Evolutionary conservation across 2,888 invertebrate genomes (phyloP), one percentile per base, ranked within the genome.

Genomic region (Thelaira solivaga): DNA sequence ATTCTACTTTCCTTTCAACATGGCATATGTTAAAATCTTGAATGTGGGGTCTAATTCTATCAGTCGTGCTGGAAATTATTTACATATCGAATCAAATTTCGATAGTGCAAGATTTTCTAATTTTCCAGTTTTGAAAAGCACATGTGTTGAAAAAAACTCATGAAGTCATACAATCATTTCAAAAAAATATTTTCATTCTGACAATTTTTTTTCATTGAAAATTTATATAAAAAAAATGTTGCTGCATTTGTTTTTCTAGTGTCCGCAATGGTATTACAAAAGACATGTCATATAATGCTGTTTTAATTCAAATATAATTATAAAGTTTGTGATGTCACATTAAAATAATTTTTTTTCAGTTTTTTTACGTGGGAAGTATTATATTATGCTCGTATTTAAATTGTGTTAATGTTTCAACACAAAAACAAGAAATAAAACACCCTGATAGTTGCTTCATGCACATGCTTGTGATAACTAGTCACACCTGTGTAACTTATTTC

Each of bases 271-370:
- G 16, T 24, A n/a, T 34, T 34, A 16, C 16, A 31, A 65, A 53
- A 31, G 53, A 18, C 53, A 31, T 43, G 2, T n/a, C 20, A 26
- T 18, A 36, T 57, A 59, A 49, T 3, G n/a, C 2, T 49, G 24
- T 61, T 57, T 69, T 16, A 51, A 51, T 61, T 18, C 20, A 51
- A 71, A 71, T 47, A 26, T n/a, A 61, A 71, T 71, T 71, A 71
- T 53, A 51, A 62, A 62, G 43, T 53, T 53, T 59, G n/a, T n/a
- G 53, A 43, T 43, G 43, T 41, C 20, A 34, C 41, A 20, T 61
- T 62, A 62, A 43, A 71, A 71, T 71, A 61, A 53, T 51, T 51
- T 53, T 31, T 45, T 43, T 20, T 7, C 29, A 43, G 8, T 45
- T 31, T 20, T 7, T 26, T 57, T 16, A 3, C 24, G 11, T 18